phyloP scores from a whole-genome alignment of 2,113 vertebrate genomes.

The Rhinichthys klamathensis region DNA sequence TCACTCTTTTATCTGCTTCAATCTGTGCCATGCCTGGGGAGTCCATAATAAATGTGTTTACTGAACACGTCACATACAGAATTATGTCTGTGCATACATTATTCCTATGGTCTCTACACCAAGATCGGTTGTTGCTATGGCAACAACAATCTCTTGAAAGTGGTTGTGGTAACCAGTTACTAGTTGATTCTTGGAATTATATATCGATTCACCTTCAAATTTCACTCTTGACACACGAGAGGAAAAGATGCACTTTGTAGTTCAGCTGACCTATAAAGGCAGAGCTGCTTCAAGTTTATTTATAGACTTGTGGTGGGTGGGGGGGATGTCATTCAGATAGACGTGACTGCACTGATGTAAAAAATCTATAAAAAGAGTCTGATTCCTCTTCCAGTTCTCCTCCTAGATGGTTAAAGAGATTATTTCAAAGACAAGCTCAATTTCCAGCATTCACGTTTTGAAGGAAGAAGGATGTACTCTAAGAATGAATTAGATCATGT shows the following conservation, averaged over 20 bases:
- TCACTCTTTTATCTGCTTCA: slow-evolving; percentile 31
- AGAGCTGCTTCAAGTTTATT: slow-evolving; percentile 48
- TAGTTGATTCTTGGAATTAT: slow-evolving; percentile 63
- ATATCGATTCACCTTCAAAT: slow-evolving; percentile 53
- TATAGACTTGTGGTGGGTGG: slow-evolving; percentile 13
- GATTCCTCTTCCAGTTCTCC: neutral
- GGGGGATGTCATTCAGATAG: neutral
- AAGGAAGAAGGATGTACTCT: slow-evolving; percentile 51
- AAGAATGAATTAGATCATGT: slow-evolving; percentile 53
- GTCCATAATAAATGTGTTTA: neutral
- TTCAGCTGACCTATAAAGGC: slow-evolving; percentile 46
- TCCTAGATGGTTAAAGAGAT: slow-evolving; percentile 26
- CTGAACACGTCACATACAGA: neutral
- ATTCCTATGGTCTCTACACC: slow-evolving; percentile 62
- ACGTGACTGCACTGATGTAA: slow-evolving; percentile 14
- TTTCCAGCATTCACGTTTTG: slow-evolving; percentile 25
- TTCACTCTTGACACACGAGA: slow-evolving; percentile 6
- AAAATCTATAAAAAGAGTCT: slow-evolving; percentile 23
- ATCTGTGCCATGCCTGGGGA: neutral
- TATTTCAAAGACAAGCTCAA: slow-evolving; percentile 29
- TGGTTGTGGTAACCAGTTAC: slow-evolving; percentile 41
- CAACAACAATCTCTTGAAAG: slow-evolving; percentile 73
- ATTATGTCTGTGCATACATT: slow-evolving; percentile 32
- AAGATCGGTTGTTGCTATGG: slow-evolving; percentile 77
- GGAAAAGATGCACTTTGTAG: slow-evolving; percentile 48